Base-by-base conservation (phyloP, 2,888 invertebrate species). In the Harmothoe impar region DNA sequence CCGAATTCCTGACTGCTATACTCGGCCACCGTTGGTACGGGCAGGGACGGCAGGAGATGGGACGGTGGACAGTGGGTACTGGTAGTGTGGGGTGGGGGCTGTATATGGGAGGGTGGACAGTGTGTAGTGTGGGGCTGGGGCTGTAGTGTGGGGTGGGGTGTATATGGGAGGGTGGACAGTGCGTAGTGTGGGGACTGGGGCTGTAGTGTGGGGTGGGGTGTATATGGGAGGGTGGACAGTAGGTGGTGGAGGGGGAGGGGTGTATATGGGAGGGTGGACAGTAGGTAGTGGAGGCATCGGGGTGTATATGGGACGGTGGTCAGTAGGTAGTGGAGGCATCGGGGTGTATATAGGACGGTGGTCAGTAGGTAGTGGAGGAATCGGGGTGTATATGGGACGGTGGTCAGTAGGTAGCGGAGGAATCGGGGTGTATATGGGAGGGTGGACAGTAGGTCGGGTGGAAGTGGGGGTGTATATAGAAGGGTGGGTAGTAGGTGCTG, bases 1-100 rank as follows among this genome's bases (percentile, higher is more conserved):
- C 29, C 17, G 54, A 52, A 54, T 86, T 52, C 86, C 56, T 25
- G 25, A 12, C 86, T 31, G 54, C 10, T 86, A 25, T 54, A 20
- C 43, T 52, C 25, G 54, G 5, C 52, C n/a, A 23, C 52, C 54
- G 31, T 86, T 86, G 86, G 86, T 54, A 86, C 35, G 84, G 52
- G 54, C 54, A 7, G 54, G 86, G 56, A 10, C 20, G 56, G 20
- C 3, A 23, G 29, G 29, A 3, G 56, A 12, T 52, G 52, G 84
- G 43, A 25, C 0, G 31, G 5, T n/a, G 78, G 35, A 29, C 29
- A 31, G 62, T 62, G 62, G 62, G 62, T 25, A 17, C 25, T 23
- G 62, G 62, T 62, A 25, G 25, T 62, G 62, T 43, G 43, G 43
- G 62, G 5, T 5, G 29, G 31, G 3, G 31, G 78, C 5, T 5